Percentiles rank a stretch among this genome's conserved stretches.
Evolutionary conservation across 2,113 vertebrate species (phyloP).

Genomic region (Stegastes partitus): DNA sequence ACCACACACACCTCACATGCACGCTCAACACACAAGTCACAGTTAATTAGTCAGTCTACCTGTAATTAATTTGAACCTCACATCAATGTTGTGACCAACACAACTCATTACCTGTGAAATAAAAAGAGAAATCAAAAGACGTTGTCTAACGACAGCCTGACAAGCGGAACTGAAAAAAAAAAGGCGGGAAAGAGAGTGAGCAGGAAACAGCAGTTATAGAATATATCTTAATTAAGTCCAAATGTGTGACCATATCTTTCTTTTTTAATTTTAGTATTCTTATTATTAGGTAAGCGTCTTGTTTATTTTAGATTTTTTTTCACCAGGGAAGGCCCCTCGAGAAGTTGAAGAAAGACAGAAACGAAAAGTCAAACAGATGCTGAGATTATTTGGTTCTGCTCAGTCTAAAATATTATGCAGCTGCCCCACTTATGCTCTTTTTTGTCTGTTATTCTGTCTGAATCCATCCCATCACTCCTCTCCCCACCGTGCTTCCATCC

Average conservation of each 20-base stretch:
- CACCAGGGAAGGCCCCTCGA: not conserved
- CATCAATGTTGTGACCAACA: slow-evolving; percentile 67
- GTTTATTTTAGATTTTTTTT: not conserved
- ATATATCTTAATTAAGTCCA: not conserved
- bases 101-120: slow-evolving; percentile 64
- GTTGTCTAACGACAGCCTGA: slow-evolving; percentile 32
- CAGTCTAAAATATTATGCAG: slow-evolving; percentile 52
- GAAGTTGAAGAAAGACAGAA: not conserved
- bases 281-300: not conserved
- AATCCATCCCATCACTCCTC: not conserved
- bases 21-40: slow-evolving; percentile 37
- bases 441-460: not conserved
- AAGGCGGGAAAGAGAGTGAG: slow-evolving; percentile 6
- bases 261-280: not conserved
- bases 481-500: slow-evolving; percentile 1
- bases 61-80: slow-evolving; percentile 69
- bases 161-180: slow-evolving; percentile 7
- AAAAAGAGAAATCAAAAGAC: slow-evolving; percentile 23
- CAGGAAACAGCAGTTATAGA: not conserved
- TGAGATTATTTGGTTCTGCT: not conserved
- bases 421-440: slow-evolving; percentile 43
- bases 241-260: not conserved
- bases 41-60: slow-evolving; percentile 64
- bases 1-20: slow-evolving; percentile 9
- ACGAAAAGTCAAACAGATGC: slow-evolving; percentile 6